phyloP scores from a whole-genome alignment of 2,113 vertebrate species.

The Hyperopisus bebe region DNA sequence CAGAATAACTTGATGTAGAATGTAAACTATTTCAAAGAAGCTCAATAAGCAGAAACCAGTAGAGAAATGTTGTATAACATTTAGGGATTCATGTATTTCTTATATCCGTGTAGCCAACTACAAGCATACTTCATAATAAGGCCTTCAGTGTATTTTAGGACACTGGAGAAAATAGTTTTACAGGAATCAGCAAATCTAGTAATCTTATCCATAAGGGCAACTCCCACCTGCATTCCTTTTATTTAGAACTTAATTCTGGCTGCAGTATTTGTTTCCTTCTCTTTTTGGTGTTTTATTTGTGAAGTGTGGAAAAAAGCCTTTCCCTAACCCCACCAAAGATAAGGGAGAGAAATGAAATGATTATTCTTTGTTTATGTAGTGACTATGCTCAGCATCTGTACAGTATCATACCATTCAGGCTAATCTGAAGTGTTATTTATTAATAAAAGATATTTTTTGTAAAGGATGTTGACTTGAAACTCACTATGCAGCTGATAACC shows the following conservation, averaged over 20 bases:
- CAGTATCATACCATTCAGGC: background rate
- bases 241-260: background rate
- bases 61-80: background rate
- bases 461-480: constrained; percentile 15
- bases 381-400: background rate
- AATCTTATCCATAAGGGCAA: constrained; percentile 9
- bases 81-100: background rate
- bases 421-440: constrained; percentile 17
- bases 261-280: background rate
- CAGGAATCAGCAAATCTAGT: background rate
- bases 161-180: background rate
- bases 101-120: background rate
- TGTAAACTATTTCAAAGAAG: background rate
- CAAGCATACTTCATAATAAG: background rate
- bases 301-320: background rate
- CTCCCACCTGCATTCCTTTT: background rate
- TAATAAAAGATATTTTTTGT: constrained; percentile 12
- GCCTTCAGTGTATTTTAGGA: constrained; percentile 1
- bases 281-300: background rate
- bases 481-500: constrained; percentile 15
- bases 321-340: background rate
- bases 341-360: background rate
- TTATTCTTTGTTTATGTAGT: background rate
- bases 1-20: background rate
- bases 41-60: background rate